Percentiles rank a stretch among this genome's conserved stretches.
Evolutionary conservation across 2,797 vertebrate genomes (phyloP).

Genomic region (Petrocephalus sullivani): DNA sequence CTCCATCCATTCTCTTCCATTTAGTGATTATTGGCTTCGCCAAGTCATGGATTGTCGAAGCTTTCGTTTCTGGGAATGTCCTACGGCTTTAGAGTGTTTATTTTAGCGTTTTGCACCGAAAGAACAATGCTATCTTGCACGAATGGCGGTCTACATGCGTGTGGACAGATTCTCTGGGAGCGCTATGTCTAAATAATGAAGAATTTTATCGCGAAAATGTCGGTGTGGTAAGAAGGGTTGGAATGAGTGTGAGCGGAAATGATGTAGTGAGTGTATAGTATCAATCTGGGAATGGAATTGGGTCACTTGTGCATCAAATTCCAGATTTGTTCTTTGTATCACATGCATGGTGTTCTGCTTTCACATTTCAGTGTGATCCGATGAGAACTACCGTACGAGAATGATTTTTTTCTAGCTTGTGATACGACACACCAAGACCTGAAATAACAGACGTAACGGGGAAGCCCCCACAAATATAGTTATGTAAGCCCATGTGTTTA

Average conservation of each 20-base stretch:
- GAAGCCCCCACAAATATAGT: neutral
- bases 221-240: neutral
- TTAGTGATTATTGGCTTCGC: neutral
- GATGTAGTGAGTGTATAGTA: neutral
- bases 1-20: neutral
- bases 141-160: constrained; percentile 14
- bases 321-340: neutral
- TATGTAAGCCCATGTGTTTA: neutral
- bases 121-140: neutral
- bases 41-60: neutral
- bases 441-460: neutral
- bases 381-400: neutral
- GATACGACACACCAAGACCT: constrained; percentile 12
- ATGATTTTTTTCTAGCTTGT: neutral
- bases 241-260: neutral
- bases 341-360: neutral
- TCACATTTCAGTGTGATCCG: neutral
- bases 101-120: neutral
- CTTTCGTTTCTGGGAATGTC: neutral
- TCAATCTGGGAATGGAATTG: neutral
- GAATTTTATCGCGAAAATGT: neutral
- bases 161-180: neutral
- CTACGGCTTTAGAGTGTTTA: neutral
- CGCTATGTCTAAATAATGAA: neutral
- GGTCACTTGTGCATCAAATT: neutral